These are phyloP conservation scores for Podarcis muralis DNA, from an alignment of 2,113 vertebrate species.

Conservation along the genomic window DNA sequence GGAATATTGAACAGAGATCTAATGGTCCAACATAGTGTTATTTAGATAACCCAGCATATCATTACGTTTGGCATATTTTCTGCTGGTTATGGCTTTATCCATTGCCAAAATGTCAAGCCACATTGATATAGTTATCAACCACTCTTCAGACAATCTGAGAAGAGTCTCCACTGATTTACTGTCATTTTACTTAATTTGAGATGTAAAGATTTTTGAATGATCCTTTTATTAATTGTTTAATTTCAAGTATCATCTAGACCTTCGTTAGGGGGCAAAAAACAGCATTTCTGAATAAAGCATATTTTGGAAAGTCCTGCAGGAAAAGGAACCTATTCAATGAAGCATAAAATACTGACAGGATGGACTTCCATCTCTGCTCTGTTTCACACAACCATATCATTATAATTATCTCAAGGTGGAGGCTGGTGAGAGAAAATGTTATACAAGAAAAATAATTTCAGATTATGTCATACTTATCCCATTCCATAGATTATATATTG, in stretches of 20 bases:
- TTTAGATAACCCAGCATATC: accelerated
- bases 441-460: neutral
- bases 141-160: neutral
- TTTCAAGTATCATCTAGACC: neutral
- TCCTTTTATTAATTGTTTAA: neutral
- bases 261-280: neutral
- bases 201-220: neutral
- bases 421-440: neutral
- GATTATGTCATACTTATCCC: neutral
- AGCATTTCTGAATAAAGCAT: neutral
- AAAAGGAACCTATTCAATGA: neutral
- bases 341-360: neutral
- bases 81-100: slow-evolving; percentile 3
- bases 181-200: neutral
- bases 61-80: neutral
- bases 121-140: neutral
- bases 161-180: neutral
- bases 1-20: accelerated
- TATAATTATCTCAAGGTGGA: neutral
- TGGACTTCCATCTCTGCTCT: neutral
- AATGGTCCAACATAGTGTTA: neutral
- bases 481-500: neutral
- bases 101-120: neutral
- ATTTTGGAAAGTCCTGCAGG: neutral
- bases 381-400: neutral